These are phyloP conservation scores for Andrena chrysosceles DNA, from an alignment of 2,888 invertebrate species.

Conservation along the genomic window DNA sequence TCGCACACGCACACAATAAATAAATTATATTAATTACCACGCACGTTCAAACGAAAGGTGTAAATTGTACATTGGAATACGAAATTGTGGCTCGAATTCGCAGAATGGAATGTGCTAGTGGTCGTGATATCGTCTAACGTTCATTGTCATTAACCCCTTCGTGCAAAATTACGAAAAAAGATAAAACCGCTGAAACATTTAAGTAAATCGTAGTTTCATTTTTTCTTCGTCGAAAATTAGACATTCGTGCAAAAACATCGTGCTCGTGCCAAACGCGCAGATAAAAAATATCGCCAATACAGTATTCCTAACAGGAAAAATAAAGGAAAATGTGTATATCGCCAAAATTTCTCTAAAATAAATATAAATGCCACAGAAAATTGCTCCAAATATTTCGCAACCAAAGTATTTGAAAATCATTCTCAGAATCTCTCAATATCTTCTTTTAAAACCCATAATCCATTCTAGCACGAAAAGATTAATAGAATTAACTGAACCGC, in stretches of 20 bases:
- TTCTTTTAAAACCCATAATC: background rate
- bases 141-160: conserved; percentile 6
- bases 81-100: conserved; percentile 53
- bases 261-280: no score
- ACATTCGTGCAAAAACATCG: no score
- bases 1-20: conserved; percentile 62
- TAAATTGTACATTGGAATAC: conserved; percentile 70
- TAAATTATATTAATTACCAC: conserved; percentile 72
- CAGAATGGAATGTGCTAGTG: conserved; percentile 66
- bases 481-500: conserved; percentile 11
- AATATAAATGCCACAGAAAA: background rate
- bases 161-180: background rate
- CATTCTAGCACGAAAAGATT: conserved; percentile 21
- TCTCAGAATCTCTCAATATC: background rate
- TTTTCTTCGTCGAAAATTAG: no score
- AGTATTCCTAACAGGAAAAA: background rate
- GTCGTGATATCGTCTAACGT: conserved; percentile 14
- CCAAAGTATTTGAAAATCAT: background rate
- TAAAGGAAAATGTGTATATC: background rate
- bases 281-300: no score
- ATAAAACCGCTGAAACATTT: background rate
- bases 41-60: conserved; percentile 65
- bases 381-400: background rate
- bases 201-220: background rate
- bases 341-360: background rate